Percentiles rank a stretch among this genome's conserved stretches.
Evolutionary conservation across 2,888 invertebrate genomes (phyloP).

Genomic region (Ecdyonurus torrentis): DNA sequence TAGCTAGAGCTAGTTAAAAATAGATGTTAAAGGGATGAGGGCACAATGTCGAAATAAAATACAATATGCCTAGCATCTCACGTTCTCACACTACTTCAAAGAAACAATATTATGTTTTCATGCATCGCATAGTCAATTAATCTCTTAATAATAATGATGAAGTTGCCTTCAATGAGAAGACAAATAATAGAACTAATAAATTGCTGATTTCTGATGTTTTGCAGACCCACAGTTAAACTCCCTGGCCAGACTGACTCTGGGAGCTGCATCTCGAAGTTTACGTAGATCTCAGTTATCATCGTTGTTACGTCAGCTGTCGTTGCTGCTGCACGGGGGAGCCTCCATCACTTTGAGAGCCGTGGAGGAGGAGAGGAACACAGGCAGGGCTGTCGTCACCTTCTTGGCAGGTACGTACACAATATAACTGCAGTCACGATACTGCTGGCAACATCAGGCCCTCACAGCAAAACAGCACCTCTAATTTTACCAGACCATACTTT

Average conservation of each 20-base stretch:
- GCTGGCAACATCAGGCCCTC: background rate
- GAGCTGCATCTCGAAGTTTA: constrained; percentile 49
- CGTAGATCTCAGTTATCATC: constrained; percentile 56
- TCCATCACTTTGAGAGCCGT: constrained; percentile 30
- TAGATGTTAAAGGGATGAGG: too few species aligned
- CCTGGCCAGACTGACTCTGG: constrained; percentile 65
- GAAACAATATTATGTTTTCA: too few species aligned
- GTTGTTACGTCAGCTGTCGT: constrained; percentile 59
- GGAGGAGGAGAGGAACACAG: constrained; percentile 38
- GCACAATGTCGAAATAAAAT: too few species aligned
- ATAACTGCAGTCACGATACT: background rate
- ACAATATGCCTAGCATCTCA: too few species aligned
- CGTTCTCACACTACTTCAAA: too few species aligned
- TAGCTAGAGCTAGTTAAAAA: too few species aligned
- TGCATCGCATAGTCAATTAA: background rate
- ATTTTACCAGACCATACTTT: background rate
- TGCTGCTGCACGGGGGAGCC: constrained; percentile 58
- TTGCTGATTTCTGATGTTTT: constrained; percentile 15
- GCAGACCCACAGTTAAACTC: constrained; percentile 54
- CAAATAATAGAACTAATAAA: too few species aligned
- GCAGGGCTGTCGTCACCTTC: constrained; percentile 48
- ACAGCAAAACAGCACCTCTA: background rate
- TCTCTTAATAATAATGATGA: constrained; percentile 5
- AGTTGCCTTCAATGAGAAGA: too few species aligned
- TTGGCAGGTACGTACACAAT: background rate